Evolutionary conservation across 2,888 invertebrate species (phyloP).

Genomic region (Eugnorisma glareosa): DNA sequence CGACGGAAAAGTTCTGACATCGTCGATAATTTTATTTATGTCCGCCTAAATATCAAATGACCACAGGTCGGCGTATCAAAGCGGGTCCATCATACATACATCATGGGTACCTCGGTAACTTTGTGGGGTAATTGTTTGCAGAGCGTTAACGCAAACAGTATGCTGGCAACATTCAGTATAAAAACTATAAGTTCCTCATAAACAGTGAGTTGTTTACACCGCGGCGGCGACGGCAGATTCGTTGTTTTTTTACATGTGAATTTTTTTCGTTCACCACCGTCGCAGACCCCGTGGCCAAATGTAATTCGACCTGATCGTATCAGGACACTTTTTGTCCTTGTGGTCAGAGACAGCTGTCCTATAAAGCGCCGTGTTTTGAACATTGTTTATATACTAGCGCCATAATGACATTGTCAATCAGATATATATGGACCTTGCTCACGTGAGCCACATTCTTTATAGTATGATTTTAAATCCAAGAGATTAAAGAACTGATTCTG

Average conservation of each 20-base stretch:
- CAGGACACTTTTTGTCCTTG: conserved; percentile 87
- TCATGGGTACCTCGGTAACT: conserved; percentile 65
- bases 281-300: conserved; percentile 82
- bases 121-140: conserved; percentile 72
- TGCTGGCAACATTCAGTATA: conserved; percentile 70
- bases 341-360: conserved; percentile 89
- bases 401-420: conserved; percentile 73
- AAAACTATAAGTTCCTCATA: conserved; percentile 80
- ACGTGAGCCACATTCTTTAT: conserved; percentile 55
- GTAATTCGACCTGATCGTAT: conserved; percentile 90
- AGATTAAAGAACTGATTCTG: conserved; percentile 17
- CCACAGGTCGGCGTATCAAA: conserved; percentile 75
- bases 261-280: conserved; percentile 79
- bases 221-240: conserved; percentile 74
- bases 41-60: conserved; percentile 72
- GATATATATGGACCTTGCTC: conserved; percentile 55
- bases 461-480: conserved; percentile 35
- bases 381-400: conserved; percentile 83
- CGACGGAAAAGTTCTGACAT: conserved; percentile 70
- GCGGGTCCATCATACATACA: conserved; percentile 66
- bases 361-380: conserved; percentile 80
- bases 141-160: conserved; percentile 74
- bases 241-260: conserved; percentile 70
- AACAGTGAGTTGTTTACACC: conserved; percentile 84
- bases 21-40: conserved; percentile 81